Conservation (phyloP, 1,140 invertebrate species). For the Aradophagus sp. region DNA sequence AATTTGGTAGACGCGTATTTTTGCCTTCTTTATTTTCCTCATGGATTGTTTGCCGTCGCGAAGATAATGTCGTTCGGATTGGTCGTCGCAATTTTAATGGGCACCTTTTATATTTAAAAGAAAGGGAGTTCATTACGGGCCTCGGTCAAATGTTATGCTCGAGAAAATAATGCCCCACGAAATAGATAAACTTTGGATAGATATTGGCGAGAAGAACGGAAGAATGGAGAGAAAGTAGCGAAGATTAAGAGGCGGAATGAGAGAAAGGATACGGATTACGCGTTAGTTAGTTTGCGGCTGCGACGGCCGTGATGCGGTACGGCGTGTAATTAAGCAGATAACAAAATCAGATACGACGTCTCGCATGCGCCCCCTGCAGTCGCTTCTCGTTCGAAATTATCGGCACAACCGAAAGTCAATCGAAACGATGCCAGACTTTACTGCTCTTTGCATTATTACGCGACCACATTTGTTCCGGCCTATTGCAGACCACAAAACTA, state of each 20-base stretch:
- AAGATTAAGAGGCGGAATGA: conserved; percentile 52
- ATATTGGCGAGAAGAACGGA: conserved; percentile 43
- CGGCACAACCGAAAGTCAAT: conserved; percentile 50
- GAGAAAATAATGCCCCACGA: conserved; percentile 38
- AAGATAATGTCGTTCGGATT: conserved; percentile 58
- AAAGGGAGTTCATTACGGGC: conserved; percentile 51
- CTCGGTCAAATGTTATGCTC: conserved; percentile 12
- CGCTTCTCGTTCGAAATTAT: conserved; percentile 56
- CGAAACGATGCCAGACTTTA: conserved; percentile 31
- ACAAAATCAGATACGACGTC: conserved; percentile 71
- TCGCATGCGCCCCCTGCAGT: conserved; percentile 63
- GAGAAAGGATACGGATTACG: conserved; percentile 66
- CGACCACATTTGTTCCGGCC: conserved; percentile 12
- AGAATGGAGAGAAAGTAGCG: conserved; percentile 34
- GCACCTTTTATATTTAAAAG: conserved; percentile 44
- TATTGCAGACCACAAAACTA: conserved; percentile 11
- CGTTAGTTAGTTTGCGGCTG: conserved; percentile 64
- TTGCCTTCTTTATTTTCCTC: conserved; percentile 16
- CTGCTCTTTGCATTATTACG: conserved; percentile 21
- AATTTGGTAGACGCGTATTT: conserved; percentile 28
- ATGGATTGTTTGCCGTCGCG: conserved; percentile 17
- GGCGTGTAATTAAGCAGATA: conserved; percentile 72
- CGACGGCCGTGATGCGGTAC: conserved; percentile 64
- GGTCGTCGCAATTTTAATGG: conserved; percentile 51
- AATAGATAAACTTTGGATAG: conserved; percentile 54